phyloP scores from a whole-genome alignment of 2,113 vertebrate genomes.

The Gobio gobio region DNA sequence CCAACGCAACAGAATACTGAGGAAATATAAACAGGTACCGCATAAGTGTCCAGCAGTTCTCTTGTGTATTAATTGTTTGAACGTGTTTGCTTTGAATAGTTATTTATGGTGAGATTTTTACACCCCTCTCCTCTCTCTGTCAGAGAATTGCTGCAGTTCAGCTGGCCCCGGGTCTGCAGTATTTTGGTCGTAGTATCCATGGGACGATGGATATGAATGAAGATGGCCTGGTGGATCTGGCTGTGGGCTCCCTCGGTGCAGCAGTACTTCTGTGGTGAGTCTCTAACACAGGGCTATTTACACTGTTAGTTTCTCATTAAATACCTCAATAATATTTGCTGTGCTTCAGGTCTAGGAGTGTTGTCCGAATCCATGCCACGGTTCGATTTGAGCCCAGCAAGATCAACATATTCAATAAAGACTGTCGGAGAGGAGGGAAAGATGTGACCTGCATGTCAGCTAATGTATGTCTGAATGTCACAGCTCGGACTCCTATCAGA shows the following conservation, averaged over 20 bases:
- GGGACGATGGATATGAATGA: slow-evolving; percentile 92
- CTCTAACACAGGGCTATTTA: background rate
- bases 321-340: background rate
- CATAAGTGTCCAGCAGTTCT: background rate
- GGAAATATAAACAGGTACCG: slow-evolving; percentile 89
- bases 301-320: background rate
- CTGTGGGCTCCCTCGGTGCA: slow-evolving; percentile 89
- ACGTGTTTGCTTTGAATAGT: background rate
- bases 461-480: slow-evolving; percentile 87
- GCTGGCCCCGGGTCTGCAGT: slow-evolving; percentile 82
- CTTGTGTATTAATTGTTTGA: background rate
- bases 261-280: slow-evolving; percentile 92
- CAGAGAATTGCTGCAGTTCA: slow-evolving; percentile 86
- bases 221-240: slow-evolving; percentile 88
- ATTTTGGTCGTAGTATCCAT: slow-evolving; percentile 94
- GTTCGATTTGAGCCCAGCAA: slow-evolving; percentile 90
- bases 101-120: background rate
- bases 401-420: slow-evolving; percentile 95
- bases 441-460: slow-evolving; percentile 93
- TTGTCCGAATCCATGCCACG: slow-evolving; percentile 84
- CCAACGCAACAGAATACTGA: slow-evolving; percentile 78
- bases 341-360: slow-evolving; percentile 86
- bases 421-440: slow-evolving; percentile 87
- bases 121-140: slow-evolving; percentile 8
- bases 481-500: slow-evolving; percentile 82